phyloP scores from a whole-genome alignment of 2,888 invertebrate genomes.

The Hedychridium roseum region DNA sequence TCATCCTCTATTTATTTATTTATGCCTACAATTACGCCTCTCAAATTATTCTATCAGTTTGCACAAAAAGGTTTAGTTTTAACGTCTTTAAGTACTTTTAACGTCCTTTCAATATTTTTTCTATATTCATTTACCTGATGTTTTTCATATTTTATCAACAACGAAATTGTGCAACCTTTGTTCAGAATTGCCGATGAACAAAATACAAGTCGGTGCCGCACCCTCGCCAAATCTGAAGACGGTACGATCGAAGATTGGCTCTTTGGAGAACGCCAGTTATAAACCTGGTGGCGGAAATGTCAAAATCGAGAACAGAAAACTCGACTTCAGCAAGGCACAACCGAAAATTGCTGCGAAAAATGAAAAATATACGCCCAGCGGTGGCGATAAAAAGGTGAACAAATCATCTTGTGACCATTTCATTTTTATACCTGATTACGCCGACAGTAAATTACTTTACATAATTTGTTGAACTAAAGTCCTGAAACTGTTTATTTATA shows the following conservation, averaged over 20 bases:
- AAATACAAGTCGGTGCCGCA: conserved; percentile 89
- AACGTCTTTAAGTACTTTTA: not conserved
- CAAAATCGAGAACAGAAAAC: conserved; percentile 86
- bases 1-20: not conserved
- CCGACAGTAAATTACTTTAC: no score
- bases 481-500: no score
- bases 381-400: conserved; percentile 88
- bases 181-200: conserved; percentile 89
- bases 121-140: no score
- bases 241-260: conserved; percentile 92
- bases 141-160: not conserved
- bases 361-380: conserved; percentile 84
- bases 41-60: not conserved
- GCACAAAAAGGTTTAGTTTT: not conserved
- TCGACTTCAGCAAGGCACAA: conserved; percentile 83
- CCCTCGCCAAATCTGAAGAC: conserved; percentile 92
- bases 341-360: conserved; percentile 92
- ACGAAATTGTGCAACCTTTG: no score
- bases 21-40: not conserved
- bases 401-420: not conserved
- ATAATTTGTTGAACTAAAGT: no score
- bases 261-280: conserved; percentile 87
- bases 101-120: no score
- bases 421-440: not conserved
- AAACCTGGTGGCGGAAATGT: conserved; percentile 89